phyloP scores from a whole-genome alignment of 2,888 invertebrate genomes.

The Syrista parreyssii region DNA sequence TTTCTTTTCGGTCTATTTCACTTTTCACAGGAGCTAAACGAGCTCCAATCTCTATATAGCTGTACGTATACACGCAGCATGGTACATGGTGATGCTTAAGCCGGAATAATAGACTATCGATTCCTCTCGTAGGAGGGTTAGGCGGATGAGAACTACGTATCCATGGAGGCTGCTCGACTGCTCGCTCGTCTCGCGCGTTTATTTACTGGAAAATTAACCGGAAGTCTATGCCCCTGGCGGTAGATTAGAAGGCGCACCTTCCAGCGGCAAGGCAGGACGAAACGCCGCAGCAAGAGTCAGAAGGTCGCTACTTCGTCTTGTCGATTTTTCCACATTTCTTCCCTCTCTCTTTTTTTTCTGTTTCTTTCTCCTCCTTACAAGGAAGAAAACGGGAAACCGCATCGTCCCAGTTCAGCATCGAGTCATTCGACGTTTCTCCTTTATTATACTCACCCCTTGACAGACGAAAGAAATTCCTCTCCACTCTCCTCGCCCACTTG shows the following conservation, averaged over 20 bases:
- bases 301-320: background rate
- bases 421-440: background rate
- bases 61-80: background rate
- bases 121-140: slow-evolving; percentile 25
- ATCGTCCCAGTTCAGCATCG: background rate
- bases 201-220: slow-evolving; percentile 53
- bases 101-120: slow-evolving; percentile 59
- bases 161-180: slow-evolving; percentile 15
- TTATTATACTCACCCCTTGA: background rate
- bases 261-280: background rate
- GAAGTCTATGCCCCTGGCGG: slow-evolving; percentile 19
- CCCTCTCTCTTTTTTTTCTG: background rate
- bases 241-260: background rate
- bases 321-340: background rate
- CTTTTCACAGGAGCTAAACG: background rate
- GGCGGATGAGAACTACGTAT: slow-evolving; percentile 6
- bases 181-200: slow-evolving; percentile 33
- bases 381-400: background rate
- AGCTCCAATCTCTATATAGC: background rate
- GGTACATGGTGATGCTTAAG: slow-evolving; percentile 52
- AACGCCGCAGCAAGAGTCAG: background rate
- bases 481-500: background rate
- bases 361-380: background rate
- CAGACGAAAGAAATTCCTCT: background rate
- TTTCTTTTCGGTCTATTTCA: background rate